A percentile compares a stretch with the other conserved stretches of the same genome.
Evolutionary conservation across 2,888 invertebrate species (phyloP).

Genomic region (Pandemis corylana): DNA sequence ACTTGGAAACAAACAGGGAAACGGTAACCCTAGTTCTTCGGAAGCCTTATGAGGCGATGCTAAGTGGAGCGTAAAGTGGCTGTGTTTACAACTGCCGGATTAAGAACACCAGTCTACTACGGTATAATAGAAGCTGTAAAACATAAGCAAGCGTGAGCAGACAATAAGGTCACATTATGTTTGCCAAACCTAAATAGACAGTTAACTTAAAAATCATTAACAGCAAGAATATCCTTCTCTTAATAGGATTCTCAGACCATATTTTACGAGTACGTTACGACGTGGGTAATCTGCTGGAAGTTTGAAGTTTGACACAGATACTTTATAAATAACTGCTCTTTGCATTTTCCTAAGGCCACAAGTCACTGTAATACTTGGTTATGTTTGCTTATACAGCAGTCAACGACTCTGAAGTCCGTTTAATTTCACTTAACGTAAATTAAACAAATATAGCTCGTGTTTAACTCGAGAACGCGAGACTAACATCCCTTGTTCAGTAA

Average conservation of each 20-base stretch:
- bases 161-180: neutral
- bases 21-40: neutral
- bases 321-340: constrained; percentile 20
- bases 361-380: constrained; percentile 15
- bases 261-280: neutral
- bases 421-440: constrained; percentile 39
- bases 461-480: neutral
- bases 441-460: constrained; percentile 29
- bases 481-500: constrained; percentile 21
- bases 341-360: constrained; percentile 15
- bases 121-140: neutral
- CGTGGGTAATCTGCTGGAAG: no score
- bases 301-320: constrained; percentile 4
- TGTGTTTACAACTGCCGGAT: constrained; percentile 13
- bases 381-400: constrained; percentile 21
- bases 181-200: neutral
- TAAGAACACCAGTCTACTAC: neutral
- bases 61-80: constrained; percentile 27
- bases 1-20: neutral
- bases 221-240: no score
- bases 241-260: neutral
- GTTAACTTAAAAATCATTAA: no score
- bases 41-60: constrained; percentile 22
- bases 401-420: constrained; percentile 27
- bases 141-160: neutral